Base-by-base conservation (phyloP, 2,888 invertebrate species). In the Melanchra persicariae region DNA sequence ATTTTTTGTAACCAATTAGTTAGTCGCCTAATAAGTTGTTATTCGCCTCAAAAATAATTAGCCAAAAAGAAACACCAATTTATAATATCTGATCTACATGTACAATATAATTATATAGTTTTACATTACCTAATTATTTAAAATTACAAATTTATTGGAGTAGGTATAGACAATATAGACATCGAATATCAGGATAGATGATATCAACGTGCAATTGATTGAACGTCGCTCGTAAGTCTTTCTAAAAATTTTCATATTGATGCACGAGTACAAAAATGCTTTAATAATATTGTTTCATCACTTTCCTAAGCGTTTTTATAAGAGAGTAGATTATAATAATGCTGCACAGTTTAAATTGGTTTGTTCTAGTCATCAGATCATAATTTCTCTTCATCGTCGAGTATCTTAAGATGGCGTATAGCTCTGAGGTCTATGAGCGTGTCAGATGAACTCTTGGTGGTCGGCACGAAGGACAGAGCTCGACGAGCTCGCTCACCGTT, bases 381-480 rank as follows among this genome's bases (percentile, higher is more conserved):
- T 91, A 92, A 82, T 76, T 91, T 91, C 40, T 93, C 93, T 49
- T 94, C 93, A 71, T 95, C 94, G 43, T 94, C 92, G 19, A 94
- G 85, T 8, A 94, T 87, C 78, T 92, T 93, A 34, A 95, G 87
- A 78, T 95, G 95, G 60, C 94, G 88, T 51, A 95, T 90, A 8
- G 96, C 96, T 81, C 93, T 87, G 26, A 96, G 90, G 71, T 96
- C 96, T 57, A 96, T 94, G 54, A 96, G 92, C 1, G 96, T 96
- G 79, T 96, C 96, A 0, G 96, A 96, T 0, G 96, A 96, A 74
- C 96, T 96, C 79, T 96, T 96, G 7, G 97, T 97, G 24, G 97
- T 97, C 0, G 97, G 97, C 81, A 97, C 97, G 91, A 97, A 97
- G 43, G 97, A 97, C 77, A 97, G 96, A 0, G 97, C 97, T 34